Evolutionary conservation across 2,888 invertebrate species (phyloP).

Genomic region (Autographa gamma): DNA sequence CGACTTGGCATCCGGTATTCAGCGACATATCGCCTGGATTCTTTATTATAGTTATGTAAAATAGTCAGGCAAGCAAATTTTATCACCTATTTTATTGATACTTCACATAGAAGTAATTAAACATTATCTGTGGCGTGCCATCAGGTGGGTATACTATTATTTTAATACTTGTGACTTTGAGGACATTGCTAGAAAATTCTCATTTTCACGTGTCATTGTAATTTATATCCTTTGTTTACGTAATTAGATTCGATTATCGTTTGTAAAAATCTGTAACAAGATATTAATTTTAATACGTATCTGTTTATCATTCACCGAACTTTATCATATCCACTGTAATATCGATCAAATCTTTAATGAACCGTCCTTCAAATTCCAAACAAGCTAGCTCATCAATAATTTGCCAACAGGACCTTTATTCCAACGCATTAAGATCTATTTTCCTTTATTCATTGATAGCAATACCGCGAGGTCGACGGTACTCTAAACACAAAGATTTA

Average conservation of each 20-base stretch:
- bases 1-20: constrained; percentile 69
- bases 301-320: neutral
- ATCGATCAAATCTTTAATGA: neutral
- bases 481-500: constrained; percentile 54
- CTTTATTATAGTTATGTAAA: constrained; percentile 60
- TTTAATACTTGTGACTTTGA: constrained; percentile 44
- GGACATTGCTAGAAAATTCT: constrained; percentile 49
- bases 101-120: constrained; percentile 60
- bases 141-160: constrained; percentile 54
- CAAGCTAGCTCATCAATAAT: neutral
- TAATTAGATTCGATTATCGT: neutral
- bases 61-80: constrained; percentile 59
- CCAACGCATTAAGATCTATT: neutral
- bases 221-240: neutral
- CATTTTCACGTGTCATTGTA: neutral
- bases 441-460: neutral
- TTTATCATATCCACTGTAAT: neutral
- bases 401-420: neutral
- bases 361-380: neutral
- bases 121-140: constrained; percentile 60
- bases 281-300: neutral
- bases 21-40: constrained; percentile 62
- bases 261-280: neutral
- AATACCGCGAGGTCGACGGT: constrained; percentile 8
- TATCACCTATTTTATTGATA: constrained; percentile 59